phyloP scores from a whole-genome alignment of 2,797 vertebrate species.

The Cheracebus regulus region DNA sequence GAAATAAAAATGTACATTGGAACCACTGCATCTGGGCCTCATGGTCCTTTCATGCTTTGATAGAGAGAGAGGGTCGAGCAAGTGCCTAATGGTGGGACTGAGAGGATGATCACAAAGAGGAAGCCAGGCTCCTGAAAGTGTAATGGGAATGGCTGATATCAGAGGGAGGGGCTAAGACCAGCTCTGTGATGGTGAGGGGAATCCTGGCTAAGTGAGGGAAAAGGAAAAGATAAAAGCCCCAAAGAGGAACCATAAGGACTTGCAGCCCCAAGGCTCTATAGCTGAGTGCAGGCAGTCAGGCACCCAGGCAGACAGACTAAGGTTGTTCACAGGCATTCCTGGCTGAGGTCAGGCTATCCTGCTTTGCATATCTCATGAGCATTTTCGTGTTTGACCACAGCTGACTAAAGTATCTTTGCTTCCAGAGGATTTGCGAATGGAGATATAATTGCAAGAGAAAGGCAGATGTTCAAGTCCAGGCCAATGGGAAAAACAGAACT shows the following conservation, averaged over 20 bases:
- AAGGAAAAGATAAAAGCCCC: not conserved
- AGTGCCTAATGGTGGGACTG: not conserved
- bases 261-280: not conserved
- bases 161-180: not conserved
- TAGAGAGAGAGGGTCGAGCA: not conserved
- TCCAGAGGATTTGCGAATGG: not conserved
- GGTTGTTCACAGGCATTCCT: not conserved
- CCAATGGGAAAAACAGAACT: not conserved
- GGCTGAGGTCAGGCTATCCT: not conserved
- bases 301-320: not conserved
- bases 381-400: not conserved
- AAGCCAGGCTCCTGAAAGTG: not conserved
- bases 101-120: not conserved
- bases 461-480: not conserved
- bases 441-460: not conserved
- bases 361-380: not conserved
- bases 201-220: not conserved
- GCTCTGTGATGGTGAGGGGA: not conserved
- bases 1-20: not conserved
- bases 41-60: not conserved
- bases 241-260: not conserved
- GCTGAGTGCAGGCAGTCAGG: not conserved
- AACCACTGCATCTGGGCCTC: not conserved
- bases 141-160: not conserved
- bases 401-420: not conserved